These are phyloP conservation scores for Isichthys henryi DNA, from an alignment of 2,113 vertebrate genomes.

Conservation along the genomic window DNA sequence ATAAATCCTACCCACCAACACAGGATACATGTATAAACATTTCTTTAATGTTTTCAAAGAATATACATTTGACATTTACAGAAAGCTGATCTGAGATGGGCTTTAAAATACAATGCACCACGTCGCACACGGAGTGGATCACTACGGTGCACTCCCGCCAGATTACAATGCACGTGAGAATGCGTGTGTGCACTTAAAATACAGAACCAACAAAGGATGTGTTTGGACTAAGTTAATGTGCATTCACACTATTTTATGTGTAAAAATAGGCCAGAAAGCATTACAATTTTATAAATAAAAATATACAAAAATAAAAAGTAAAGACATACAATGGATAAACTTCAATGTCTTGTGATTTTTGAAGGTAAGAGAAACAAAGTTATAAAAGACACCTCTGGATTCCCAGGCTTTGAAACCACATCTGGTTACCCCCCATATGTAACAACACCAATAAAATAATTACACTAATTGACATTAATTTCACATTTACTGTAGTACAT, in stretches of 20 bases:
- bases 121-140: not conserved
- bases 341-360: not conserved
- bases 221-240: slow-evolving; percentile 11
- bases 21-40: slow-evolving; percentile 24
- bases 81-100: slow-evolving; percentile 1
- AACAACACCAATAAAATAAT: not conserved
- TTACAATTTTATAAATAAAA: slow-evolving; percentile 10
- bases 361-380: not conserved
- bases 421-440: not conserved
- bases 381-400: not conserved
- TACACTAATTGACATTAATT: not conserved
- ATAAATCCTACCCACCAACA: slow-evolving; percentile 5
- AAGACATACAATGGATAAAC: slow-evolving; percentile 3
- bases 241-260: slow-evolving; percentile 1
- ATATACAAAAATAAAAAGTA: slow-evolving; percentile 12
- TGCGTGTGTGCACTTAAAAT: not conserved
- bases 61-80: slow-evolving; percentile 25
- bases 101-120: slow-evolving; percentile 11
- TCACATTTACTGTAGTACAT: slow-evolving; percentile 13
- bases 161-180: not conserved
- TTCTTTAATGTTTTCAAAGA: slow-evolving; percentile 20
- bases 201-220: not conserved
- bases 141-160: not conserved
- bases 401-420: not conserved
- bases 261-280: not conserved